Evolutionary conservation across 2,888 invertebrate genomes (phyloP).

Genomic region (Cenopis cana): DNA sequence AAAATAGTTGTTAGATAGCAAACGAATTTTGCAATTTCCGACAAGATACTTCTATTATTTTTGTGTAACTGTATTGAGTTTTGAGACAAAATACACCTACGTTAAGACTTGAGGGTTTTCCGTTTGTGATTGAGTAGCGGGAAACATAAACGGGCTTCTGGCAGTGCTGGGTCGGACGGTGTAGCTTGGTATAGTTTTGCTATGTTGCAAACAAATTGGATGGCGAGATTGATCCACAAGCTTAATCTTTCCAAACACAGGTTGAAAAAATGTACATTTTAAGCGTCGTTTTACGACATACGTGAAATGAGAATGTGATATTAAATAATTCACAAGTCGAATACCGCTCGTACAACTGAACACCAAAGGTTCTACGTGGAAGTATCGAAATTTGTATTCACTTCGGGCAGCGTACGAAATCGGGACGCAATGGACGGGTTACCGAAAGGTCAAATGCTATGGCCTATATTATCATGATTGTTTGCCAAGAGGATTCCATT

Average conservation of each 20-base stretch:
- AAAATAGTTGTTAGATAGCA: neutral
- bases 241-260: neutral
- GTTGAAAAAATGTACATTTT: neutral
- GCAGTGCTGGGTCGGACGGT: neutral
- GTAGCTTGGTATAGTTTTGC: neutral
- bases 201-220: neutral
- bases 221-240: neutral
- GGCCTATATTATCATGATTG: slow-evolving; percentile 43
- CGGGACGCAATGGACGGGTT: slow-evolving; percentile 35
- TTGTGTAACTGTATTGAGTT: neutral
- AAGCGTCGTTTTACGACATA: slow-evolving; percentile 8
- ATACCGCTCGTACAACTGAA: slow-evolving; percentile 24
- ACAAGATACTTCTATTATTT: neutral
- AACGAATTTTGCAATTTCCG: neutral
- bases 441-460: slow-evolving; percentile 44
- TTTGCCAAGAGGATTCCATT: slow-evolving; percentile 40
- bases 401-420: slow-evolving; percentile 31
- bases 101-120: neutral
- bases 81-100: neutral
- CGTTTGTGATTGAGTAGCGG: neutral
- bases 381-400: slow-evolving; percentile 42
- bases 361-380: slow-evolving; percentile 19
- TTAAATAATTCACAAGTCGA: slow-evolving; percentile 29
- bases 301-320: slow-evolving; percentile 4
- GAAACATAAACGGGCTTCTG: too few relatives aligned